Evolutionary conservation across 2,113 vertebrate genomes (phyloP).

Genomic region (Oriolus oriolus): DNA sequence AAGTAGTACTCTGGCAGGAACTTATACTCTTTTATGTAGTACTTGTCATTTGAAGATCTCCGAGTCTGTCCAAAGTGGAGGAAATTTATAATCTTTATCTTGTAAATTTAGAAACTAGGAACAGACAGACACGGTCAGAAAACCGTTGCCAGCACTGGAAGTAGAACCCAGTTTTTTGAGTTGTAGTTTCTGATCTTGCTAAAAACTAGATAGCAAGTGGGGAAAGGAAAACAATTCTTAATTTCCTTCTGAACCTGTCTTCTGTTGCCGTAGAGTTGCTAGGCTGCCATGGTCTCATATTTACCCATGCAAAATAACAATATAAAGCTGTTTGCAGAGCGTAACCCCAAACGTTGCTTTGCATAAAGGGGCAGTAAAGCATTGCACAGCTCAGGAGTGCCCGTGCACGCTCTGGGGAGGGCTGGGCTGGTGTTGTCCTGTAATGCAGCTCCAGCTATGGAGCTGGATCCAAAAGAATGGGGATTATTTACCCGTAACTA

Average conservation of each 20-base stretch:
- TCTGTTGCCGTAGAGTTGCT: constrained; percentile 5
- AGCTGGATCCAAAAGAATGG: not conserved
- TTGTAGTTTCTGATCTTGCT: not conserved
- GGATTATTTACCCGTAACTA: not conserved
- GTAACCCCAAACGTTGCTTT: not conserved
- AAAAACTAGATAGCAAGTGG: not conserved
- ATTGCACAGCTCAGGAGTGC: not conserved
- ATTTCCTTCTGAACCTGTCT: not conserved
- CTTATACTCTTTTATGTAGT: not conserved
- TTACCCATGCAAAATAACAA: not conserved
- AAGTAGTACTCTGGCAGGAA: not conserved
- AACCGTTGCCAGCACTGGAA: not conserved
- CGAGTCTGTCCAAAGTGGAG: constrained; percentile 14
- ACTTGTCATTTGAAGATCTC: constrained; percentile 25
- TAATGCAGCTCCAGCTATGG: not conserved
- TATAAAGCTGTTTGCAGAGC: not conserved
- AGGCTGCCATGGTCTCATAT: not conserved
- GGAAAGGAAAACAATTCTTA: not conserved
- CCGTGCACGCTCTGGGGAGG: rapidly evolving
- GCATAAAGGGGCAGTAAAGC: not conserved
- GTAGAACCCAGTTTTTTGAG: not conserved
- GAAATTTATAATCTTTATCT: constrained; percentile 24
- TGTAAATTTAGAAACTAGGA: constrained; percentile 21
- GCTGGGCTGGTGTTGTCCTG: not conserved
- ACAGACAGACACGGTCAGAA: not conserved